Percentiles rank a stretch among this genome's conserved stretches.
Conservation (phyloP, 2,113 vertebrate species). For the Copsychus sechellarum region DNA sequence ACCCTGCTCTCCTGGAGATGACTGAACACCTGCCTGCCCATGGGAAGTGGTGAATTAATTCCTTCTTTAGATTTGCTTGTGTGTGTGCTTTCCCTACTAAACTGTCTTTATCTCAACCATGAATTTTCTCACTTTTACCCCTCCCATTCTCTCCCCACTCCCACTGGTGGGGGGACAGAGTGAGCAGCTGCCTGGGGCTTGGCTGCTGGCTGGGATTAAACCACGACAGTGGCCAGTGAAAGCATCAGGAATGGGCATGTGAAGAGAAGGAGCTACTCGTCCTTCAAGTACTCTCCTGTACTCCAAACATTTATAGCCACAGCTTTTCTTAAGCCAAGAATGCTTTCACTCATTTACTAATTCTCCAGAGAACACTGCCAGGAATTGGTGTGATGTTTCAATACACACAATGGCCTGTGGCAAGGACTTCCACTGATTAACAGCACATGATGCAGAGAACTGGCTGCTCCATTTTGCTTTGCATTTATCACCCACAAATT, state of each 20-base stretch:
- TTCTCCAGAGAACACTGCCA: background rate
- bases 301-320: background rate
- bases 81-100: accelerated
- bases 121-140: background rate
- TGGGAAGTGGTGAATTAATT: background rate
- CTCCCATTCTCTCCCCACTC: background rate
- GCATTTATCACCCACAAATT: background rate
- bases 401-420: background rate
- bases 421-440: background rate
- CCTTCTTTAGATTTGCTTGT: background rate
- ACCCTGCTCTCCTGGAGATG: background rate
- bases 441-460: background rate
- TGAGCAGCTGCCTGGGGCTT: accelerated
- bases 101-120: background rate
- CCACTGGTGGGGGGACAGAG: too few species aligned
- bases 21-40: background rate
- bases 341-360: background rate
- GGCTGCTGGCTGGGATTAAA: background rate
- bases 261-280: background rate
- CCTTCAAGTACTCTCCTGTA: background rate
- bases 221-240: background rate
- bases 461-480: background rate
- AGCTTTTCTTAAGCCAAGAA: background rate
- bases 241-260: accelerated
- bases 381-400: background rate